A percentile compares a stretch with the other conserved stretches of the same genome.
phyloP scores from a whole-genome alignment of 2,113 vertebrate genomes.

The Coracopsis vasa region DNA sequence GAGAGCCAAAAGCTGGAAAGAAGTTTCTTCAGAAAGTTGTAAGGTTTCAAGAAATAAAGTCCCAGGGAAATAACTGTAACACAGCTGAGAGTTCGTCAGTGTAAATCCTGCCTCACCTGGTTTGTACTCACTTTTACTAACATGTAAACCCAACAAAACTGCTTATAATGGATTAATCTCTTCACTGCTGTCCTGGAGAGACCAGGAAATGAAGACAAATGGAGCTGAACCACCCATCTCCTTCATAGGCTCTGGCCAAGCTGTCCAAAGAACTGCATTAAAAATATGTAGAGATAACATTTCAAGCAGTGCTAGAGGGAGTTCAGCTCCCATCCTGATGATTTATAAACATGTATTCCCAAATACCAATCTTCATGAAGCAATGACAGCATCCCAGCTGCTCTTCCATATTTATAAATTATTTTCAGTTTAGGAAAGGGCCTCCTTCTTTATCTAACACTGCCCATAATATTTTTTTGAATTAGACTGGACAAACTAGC shows the following conservation, averaged over 20 bases:
- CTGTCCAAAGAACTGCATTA: background rate
- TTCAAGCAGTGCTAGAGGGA: background rate
- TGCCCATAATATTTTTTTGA: background rate
- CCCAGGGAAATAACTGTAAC: background rate
- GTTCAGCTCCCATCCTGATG: background rate
- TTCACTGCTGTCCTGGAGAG: background rate
- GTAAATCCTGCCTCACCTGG: background rate
- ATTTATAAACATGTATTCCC: background rate
- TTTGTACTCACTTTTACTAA: background rate
- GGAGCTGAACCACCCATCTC: background rate
- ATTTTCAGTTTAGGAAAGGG: background rate
- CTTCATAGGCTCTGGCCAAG: background rate
- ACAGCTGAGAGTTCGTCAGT: background rate
- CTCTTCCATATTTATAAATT: background rate
- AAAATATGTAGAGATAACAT: background rate
- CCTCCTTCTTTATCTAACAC: background rate
- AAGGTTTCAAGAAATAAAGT: background rate
- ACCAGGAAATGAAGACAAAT: background rate
- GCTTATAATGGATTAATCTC: background rate
- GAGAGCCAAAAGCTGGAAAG: background rate
- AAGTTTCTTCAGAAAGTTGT: background rate
- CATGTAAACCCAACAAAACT: background rate
- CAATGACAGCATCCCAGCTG: background rate
- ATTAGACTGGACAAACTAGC: background rate
- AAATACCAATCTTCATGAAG: background rate